Conservation (phyloP, 2,888 invertebrate genomes). For the Dromius quadrimaculatus region DNA sequence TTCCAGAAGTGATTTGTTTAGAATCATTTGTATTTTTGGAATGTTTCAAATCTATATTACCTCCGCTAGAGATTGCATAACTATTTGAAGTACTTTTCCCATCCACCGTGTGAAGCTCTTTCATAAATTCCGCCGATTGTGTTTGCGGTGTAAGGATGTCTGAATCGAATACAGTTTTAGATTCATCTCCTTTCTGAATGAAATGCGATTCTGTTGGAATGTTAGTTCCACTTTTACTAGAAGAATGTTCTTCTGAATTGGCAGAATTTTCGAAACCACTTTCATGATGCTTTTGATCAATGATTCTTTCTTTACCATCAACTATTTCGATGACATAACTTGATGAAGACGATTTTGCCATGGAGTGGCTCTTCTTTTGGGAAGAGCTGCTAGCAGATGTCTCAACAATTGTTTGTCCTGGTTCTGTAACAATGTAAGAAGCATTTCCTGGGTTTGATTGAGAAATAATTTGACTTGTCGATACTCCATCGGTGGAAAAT, state of each 20-base stretch:
- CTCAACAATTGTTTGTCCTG: constrained; percentile 61
- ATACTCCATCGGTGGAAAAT: constrained; percentile 61
- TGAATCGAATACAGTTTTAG: constrained; percentile 71
- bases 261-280: constrained; percentile 70
- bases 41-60: not conserved
- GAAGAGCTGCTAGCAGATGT: constrained; percentile 62
- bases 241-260: constrained; percentile 69
- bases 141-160: constrained; percentile 69
- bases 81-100: constrained; percentile 60
- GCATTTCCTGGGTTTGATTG: constrained; percentile 54
- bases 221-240: constrained; percentile 70
- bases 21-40: not conserved
- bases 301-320: constrained; percentile 74
- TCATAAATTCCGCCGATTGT: constrained; percentile 67
- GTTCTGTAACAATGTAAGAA: constrained; percentile 65
- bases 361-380: constrained; percentile 70
- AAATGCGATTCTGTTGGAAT: constrained; percentile 71
- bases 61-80: constrained; percentile 56
- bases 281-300: constrained; percentile 73
- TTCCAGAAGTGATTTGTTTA: not conserved
- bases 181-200: constrained; percentile 69
- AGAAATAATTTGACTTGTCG: constrained; percentile 10
- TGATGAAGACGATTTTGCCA: constrained; percentile 73
- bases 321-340: constrained; percentile 76
- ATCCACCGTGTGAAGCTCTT: constrained; percentile 65